phyloP scores from a whole-genome alignment of 1,140 invertebrate genomes.

The Bombus soroeensis region DNA sequence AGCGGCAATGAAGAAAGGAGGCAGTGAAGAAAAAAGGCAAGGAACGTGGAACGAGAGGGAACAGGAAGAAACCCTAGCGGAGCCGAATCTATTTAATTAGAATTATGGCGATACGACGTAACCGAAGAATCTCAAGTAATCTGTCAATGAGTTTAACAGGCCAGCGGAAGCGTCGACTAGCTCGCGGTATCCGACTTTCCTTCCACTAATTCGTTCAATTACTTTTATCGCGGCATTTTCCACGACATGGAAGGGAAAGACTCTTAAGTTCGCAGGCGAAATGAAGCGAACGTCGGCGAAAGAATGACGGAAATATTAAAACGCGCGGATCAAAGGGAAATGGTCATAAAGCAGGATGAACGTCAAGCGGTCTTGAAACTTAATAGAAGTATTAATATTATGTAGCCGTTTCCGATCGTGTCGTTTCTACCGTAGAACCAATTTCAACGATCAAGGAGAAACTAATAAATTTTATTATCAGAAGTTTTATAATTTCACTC shows the following conservation, averaged over 20 bases:
- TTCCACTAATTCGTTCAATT: constrained; percentile 43
- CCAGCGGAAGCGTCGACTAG: not conserved
- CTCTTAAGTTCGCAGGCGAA: not conserved
- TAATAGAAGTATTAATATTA: constrained; percentile 28
- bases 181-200: not conserved
- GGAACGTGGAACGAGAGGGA: not conserved
- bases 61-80: not conserved
- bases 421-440: not conserved
- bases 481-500: not conserved
- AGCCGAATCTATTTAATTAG: constrained; percentile 70
- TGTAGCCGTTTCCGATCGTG: not conserved
- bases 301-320: not conserved
- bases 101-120: constrained; percentile 67
- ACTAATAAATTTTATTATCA: constrained; percentile 15
- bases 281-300: constrained; percentile 4
- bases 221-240: constrained; percentile 31
- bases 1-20: constrained; percentile 15
- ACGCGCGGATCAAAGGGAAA: not conserved
- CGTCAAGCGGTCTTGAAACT: constrained; percentile 25
- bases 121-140: constrained; percentile 69
- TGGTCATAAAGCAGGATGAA: not conserved
- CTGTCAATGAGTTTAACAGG: constrained; percentile 41
- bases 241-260: too few species aligned
- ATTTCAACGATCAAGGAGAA: too few species aligned
- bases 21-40: constrained; percentile 14